Base-by-base conservation (phyloP, 1,140 invertebrate genomes). In the Marisa cornuarietis region DNA sequence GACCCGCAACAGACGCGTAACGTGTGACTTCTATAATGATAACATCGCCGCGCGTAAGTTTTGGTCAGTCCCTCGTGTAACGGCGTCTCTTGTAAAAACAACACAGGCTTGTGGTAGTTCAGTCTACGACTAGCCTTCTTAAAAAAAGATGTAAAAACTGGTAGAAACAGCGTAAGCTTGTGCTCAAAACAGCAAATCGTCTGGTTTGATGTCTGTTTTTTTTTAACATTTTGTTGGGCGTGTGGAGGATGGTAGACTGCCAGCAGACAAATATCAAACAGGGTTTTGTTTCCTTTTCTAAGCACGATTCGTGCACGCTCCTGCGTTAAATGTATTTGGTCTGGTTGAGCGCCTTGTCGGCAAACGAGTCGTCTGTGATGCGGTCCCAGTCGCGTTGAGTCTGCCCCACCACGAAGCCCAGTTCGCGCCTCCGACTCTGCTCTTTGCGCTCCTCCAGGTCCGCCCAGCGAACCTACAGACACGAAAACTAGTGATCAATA, bases 391-490 rank as follows among this genome's bases (percentile, higher is more conserved):
- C 95, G 0, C 96, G 97, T 79, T 88, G 86, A 10, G 87, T 87
- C 84, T 97, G 96, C 8, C 97, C 97, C 68, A 99, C 96, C 61
- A 98, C 96, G 91, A 99, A 99, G 22, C 97, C 97, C 73, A 98
- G 95, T 20, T 96, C 96, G 49, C 96, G 94, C 93, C 97, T 95
- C 91, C 96, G 96, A 87, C 96, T 94, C 91, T 98, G 96, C 84
- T 95, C 91, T 84, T 95, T 95, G 85, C 94, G 93, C 91, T 98
- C 97, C 92, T 98, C 97, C 85, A 99, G 93, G 92, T 99, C 97
- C n/a, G 97, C 97, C 97, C 97, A 99, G 79, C 97, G 94, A 82
- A 99, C 97, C 97, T 98, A 90, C 83, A 91, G 89, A 82, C 79
- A 78, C 81, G 80, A 85, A 62, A 82, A 78, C 78, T 1, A 58